Conservation (phyloP, 2,888 invertebrate species). For the Athalia circularis region DNA sequence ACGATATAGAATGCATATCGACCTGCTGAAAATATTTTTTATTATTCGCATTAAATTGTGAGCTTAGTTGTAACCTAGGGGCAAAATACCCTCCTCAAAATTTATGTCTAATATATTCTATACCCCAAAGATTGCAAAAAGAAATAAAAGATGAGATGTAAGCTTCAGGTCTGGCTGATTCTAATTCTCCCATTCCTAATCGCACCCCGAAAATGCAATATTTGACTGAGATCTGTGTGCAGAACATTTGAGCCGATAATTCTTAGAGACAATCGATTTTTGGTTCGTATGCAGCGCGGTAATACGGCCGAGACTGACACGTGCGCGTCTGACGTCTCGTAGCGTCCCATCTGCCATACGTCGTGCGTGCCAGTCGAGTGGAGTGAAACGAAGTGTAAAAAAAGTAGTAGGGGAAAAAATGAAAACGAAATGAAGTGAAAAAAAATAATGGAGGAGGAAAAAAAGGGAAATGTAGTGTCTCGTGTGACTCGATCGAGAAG, state of each 20-base stretch:
- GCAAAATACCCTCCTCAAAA: too few species aligned
- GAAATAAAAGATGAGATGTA: too few species aligned
- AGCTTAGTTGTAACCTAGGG: too few species aligned
- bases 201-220: too few species aligned
- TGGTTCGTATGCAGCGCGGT: too few species aligned
- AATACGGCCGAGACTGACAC: constrained; percentile 3
- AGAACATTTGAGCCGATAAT: too few species aligned
- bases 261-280: too few species aligned
- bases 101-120: too few species aligned
- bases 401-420: neutral
- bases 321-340: constrained; percentile 34
- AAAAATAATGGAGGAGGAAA: constrained; percentile 45
- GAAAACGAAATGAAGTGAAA: constrained; percentile 24
- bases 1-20: neutral
- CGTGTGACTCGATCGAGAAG: constrained; percentile 64
- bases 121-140: too few species aligned
- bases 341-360: constrained; percentile 45
- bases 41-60: neutral
- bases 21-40: constrained; percentile 1
- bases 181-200: too few species aligned
- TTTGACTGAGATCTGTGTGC: too few species aligned
- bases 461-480: constrained; percentile 62
- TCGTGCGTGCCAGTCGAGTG: constrained; percentile 19
- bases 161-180: too few species aligned
- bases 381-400: constrained; percentile 4